These are phyloP conservation scores for Paramisgurnus dabryanus DNA, from an alignment of 2,113 vertebrate species.

Conservation along the genomic window DNA sequence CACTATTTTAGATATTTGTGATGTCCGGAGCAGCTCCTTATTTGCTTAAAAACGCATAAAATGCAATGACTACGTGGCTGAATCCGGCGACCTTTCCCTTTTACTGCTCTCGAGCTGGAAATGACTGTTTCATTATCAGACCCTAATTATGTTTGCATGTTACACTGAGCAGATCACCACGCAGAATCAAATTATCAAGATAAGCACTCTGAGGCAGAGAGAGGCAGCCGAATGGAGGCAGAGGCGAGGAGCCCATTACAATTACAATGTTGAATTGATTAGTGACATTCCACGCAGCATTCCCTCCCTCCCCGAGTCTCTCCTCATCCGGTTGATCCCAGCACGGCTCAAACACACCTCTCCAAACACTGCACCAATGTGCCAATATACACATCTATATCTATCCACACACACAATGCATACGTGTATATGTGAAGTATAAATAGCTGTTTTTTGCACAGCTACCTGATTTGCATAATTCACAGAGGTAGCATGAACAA, in stretches of 20 bases:
- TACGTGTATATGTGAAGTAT: too few relatives aligned
- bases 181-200: constrained; percentile 70
- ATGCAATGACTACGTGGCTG: constrained; percentile 21
- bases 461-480: too few relatives aligned
- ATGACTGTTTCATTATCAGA: constrained; percentile 62
- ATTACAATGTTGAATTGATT: constrained; percentile 76
- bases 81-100: constrained; percentile 55
- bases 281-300: constrained; percentile 71
- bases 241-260: constrained; percentile 63
- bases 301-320: constrained; percentile 39
- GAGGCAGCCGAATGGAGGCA: constrained; percentile 63
- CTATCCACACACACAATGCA: too few relatives aligned
- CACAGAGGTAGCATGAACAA: too few relatives aligned
- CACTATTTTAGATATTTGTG: neutral
- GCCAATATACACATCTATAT: too few relatives aligned
- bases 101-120: constrained; percentile 49
- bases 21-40: neutral
- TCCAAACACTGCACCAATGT: constrained; percentile 1
- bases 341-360: constrained; percentile 11
- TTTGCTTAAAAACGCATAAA: neutral
- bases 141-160: constrained; percentile 66
- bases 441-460: too few relatives aligned
- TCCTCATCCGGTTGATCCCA: constrained; percentile 23
- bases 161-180: constrained; percentile 67
- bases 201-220: constrained; percentile 72